These are phyloP conservation scores for Telmatochromis sp. DNA, from an alignment of 2,113 vertebrate species.

Conservation along the genomic window DNA sequence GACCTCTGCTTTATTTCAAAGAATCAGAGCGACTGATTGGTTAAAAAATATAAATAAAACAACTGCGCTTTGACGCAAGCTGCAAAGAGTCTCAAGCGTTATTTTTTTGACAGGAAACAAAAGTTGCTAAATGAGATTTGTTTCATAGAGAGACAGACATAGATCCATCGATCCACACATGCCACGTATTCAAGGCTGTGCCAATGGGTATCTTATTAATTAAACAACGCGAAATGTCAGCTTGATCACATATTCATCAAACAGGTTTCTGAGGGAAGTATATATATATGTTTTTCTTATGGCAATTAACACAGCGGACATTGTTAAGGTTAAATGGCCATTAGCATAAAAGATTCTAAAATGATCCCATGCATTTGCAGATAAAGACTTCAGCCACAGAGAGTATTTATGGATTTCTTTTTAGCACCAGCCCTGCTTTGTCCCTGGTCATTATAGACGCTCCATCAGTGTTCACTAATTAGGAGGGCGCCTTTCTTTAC, in stretches of 20 bases:
- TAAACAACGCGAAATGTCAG: conserved; percentile 14
- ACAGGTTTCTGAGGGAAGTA: not conserved
- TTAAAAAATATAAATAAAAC: not conserved
- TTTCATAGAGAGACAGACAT: not conserved
- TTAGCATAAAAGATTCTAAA: not conserved
- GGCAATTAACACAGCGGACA: not conserved
- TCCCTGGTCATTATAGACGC: conserved; percentile 21
- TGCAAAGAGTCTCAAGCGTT: not conserved
- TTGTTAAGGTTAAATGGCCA: not conserved
- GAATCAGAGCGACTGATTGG: not conserved
- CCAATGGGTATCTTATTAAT: conserved; percentile 12
- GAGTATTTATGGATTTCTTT: conserved; percentile 12
- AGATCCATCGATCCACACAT: not conserved
- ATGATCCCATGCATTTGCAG: not conserved
- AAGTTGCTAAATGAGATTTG: not conserved
- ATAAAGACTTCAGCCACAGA: not conserved
- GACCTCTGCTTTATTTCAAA: not conserved
- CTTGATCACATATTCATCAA: not conserved
- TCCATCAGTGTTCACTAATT: conserved; percentile 57
- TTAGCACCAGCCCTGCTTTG: not conserved
- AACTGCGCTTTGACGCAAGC: not conserved
- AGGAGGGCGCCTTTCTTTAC: conserved; percentile 36
- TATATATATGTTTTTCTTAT: not conserved
- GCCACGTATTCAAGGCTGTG: conserved; percentile 4
- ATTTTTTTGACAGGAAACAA: not conserved